Percentiles rank a stretch among this genome's conserved stretches.
phyloP scores from a whole-genome alignment of 1,140 invertebrate species.

The Pogonognathellus flavescens region DNA sequence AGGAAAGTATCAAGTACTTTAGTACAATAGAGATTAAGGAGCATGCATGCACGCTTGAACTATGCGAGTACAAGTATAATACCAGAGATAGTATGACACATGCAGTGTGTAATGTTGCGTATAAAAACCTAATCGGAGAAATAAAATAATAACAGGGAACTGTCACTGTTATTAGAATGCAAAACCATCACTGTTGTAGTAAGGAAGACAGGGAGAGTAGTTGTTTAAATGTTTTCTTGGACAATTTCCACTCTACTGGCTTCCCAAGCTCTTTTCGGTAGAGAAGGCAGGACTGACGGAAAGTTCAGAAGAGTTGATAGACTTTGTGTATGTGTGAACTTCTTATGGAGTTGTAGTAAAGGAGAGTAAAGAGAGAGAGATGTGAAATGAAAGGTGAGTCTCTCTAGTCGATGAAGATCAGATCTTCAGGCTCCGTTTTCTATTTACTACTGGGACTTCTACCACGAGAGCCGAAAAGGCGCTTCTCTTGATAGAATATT shows the following conservation, averaged over 20 bases:
- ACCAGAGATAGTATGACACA: neutral
- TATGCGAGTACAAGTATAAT: neutral
- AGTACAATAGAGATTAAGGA: too few relatives aligned
- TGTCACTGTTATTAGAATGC: neutral
- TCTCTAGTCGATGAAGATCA: conserved; percentile 25
- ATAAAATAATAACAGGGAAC: neutral
- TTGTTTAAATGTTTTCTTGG: neutral
- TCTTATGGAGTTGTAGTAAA: neutral
- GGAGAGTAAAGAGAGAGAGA: neutral
- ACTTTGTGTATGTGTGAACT: conserved; percentile 4
- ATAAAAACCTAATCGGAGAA: neutral
- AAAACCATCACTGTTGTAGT: neutral
- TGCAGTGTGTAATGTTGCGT: neutral
- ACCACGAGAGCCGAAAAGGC: conserved; percentile 27
- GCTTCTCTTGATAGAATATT: neutral
- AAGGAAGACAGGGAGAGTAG: neutral
- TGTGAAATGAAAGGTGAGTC: conserved; percentile 46
- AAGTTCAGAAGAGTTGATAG: conserved; percentile 4
- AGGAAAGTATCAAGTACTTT: too few relatives aligned
- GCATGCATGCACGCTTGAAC: neutral
- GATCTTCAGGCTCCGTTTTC: conserved; percentile 15
- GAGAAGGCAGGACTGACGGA: conserved; percentile 7
- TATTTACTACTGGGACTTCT: neutral
- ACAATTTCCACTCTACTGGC: neutral
- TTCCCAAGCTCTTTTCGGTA: neutral